Evolutionary conservation across 92 coral and sea anemone genomes (phyloP).

Genomic region (Porites divaricata): DNA sequence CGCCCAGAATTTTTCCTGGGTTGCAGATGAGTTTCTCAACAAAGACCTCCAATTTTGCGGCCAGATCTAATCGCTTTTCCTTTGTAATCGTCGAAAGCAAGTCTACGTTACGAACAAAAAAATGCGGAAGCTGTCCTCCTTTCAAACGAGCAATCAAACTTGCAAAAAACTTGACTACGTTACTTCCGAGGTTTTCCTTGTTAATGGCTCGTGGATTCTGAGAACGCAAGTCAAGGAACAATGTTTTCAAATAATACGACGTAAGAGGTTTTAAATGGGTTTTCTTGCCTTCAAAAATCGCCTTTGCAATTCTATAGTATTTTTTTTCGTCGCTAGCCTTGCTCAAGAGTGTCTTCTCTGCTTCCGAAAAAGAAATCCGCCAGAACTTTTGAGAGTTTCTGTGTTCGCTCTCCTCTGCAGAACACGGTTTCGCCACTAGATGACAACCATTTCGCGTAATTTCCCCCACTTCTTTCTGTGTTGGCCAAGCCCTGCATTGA

Average conservation of each 20-base stretch:
- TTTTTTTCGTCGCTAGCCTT: conserved; percentile 21
- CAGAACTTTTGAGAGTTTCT: conserved; percentile 13
- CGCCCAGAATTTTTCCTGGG: conserved; percentile 12
- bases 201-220: not conserved
- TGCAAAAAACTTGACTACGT: conserved; percentile 42
- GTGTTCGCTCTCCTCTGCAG: not conserved
- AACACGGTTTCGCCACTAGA: conserved; percentile 54
- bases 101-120: conserved; percentile 27
- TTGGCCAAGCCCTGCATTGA: conserved; percentile 38
- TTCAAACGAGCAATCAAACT: conserved; percentile 14
- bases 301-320: conserved; percentile 48
- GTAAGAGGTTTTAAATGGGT: conserved; percentile 28
- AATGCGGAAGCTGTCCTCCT: conserved; percentile 18
- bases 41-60: not conserved
- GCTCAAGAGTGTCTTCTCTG: conserved; percentile 47
- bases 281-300: conserved; percentile 36
- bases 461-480: conserved; percentile 8
- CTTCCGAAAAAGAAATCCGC: conserved; percentile 67
- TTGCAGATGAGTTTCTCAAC: conserved; percentile 1
- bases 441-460: conserved; percentile 36
- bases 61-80: not conserved
- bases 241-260: conserved; percentile 55
- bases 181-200: conserved; percentile 19
- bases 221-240: conserved; percentile 42
- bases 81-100: conserved; percentile 17